These are phyloP conservation scores for Sycobia sp. DNA, from an alignment of 1,140 invertebrate genomes.

Conservation along the genomic window DNA sequence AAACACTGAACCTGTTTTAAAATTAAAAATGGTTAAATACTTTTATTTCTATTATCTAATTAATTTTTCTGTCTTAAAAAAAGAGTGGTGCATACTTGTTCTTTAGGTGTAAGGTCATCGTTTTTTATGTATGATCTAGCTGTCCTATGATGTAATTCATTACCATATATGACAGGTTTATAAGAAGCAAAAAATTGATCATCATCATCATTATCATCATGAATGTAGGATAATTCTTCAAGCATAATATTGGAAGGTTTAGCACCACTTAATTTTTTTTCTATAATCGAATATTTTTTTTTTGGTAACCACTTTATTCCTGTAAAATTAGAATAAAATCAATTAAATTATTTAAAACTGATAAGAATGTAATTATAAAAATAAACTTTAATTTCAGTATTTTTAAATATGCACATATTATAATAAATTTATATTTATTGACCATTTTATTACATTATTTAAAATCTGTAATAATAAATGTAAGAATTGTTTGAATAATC, in stretches of 20 bases:
- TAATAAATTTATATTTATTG: neutral
- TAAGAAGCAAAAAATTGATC: constrained; percentile 50
- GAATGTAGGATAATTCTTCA: constrained; percentile 56
- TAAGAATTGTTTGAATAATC: neutral
- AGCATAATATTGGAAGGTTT: constrained; percentile 67
- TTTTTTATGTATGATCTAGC: constrained; percentile 50
- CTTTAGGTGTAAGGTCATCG: constrained; percentile 53
- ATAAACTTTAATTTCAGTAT: no score
- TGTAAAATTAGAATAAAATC: constrained; percentile 28
- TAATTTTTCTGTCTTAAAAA: no score
- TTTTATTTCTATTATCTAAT: no score
- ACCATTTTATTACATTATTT: neutral
- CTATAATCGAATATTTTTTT: constrained; percentile 62
- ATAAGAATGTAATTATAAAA: no score
- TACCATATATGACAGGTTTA: constrained; percentile 50
- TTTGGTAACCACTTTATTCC: constrained; percentile 64
- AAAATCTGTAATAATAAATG: neutral
- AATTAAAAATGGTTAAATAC: neutral
- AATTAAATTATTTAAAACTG: no score
- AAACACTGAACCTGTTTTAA: constrained; percentile 49
- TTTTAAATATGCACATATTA: neutral
- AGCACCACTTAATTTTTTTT: constrained; percentile 66
- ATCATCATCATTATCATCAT: constrained; percentile 33
- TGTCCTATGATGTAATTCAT: constrained; percentile 47
- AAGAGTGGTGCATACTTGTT: constrained; percentile 52